Conservation (phyloP, 2,113 vertebrate species). For the crab-eating macaque (Macaca fascicularis) region DNA sequence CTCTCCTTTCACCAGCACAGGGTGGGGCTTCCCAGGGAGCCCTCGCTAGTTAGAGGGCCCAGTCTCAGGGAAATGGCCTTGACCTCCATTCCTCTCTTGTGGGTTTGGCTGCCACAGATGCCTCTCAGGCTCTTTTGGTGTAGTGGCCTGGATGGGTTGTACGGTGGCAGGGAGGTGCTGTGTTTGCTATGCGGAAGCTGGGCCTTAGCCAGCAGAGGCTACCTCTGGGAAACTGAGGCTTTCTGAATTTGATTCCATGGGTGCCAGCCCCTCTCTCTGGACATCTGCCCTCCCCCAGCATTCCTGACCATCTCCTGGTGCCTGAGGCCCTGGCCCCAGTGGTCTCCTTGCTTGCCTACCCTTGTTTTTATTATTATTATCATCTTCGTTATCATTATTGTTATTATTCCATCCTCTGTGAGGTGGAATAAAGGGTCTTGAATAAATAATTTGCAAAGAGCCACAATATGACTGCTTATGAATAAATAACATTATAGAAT, state of each 20-base stretch:
- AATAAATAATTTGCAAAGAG: not conserved
- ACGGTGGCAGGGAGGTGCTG: accelerated
- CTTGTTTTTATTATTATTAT: not conserved
- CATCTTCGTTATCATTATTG: too few species aligned
- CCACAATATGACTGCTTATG: not conserved
- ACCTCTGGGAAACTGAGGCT: not conserved
- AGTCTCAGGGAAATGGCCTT: not conserved
- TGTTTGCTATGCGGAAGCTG: not conserved
- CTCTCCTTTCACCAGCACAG: accelerated
- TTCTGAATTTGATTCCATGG: not conserved
- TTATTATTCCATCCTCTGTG: not conserved
- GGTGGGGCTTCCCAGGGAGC: not conserved
- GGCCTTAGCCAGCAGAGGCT: not conserved
- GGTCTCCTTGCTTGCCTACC: not conserved
- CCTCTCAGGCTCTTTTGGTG: not conserved
- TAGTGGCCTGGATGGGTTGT: accelerated
- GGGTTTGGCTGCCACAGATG: accelerated
- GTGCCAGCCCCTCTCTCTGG: not conserved
- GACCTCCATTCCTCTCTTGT: not conserved
- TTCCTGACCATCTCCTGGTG: accelerated
- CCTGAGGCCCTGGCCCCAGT: not conserved
- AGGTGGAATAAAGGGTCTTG: not conserved
- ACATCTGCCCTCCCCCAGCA: not conserved
- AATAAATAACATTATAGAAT: not conserved
- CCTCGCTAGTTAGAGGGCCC: too few species aligned